Base-by-base conservation (phyloP, 2,888 invertebrate genomes). In the Loripinus fragilis region DNA sequence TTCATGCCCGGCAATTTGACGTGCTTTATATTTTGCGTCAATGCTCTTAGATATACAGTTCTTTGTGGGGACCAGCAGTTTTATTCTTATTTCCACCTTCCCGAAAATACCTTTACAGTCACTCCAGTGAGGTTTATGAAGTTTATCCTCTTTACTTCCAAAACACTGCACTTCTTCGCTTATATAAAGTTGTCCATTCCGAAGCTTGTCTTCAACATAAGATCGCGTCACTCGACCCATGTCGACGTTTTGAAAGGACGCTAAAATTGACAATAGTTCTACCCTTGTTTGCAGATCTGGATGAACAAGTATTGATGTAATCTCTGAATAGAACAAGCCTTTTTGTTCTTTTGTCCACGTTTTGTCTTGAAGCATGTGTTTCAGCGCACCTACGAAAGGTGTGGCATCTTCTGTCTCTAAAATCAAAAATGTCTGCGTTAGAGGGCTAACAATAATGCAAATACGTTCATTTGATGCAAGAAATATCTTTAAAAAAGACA, bases 271-370 rank as follows among this genome's bases (percentile, higher is more conserved):
- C 17, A 60, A 30, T 1, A 60, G 17, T 23, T 60, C 33, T 17
- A 17, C 7, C 28, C 60, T 30, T 33, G 28, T 33, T 2, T 10
- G 8, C 20, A 28, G 17, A 60, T 33, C 5, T 8, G 8, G 5
- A 20, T 60, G 60, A 7, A 20, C 3, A 33, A 33, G 12, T 10
- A 60, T 15, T 17, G 30, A 10, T 5, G 8, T 7, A 1, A 60
- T 33, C 28, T 60, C 60, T 10, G 12, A 17, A 5, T 30, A 60
- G 10, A 60, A 33, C 2, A 28, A 28, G 2, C 33, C 12, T 33
- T 60, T 60, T 60, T 60, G 60, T n/a, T 33, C 33, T 60, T 30
- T 60, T 10, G 60, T 33, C 60, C 60, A 60, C 2, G 33, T 33
- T 60, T 33, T 60, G 33, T 60, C 8, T 20, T n/a, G 30, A 60